Base-by-base conservation (phyloP, 2,797 vertebrate genomes). In the Thaleichthys pacificus region DNA sequence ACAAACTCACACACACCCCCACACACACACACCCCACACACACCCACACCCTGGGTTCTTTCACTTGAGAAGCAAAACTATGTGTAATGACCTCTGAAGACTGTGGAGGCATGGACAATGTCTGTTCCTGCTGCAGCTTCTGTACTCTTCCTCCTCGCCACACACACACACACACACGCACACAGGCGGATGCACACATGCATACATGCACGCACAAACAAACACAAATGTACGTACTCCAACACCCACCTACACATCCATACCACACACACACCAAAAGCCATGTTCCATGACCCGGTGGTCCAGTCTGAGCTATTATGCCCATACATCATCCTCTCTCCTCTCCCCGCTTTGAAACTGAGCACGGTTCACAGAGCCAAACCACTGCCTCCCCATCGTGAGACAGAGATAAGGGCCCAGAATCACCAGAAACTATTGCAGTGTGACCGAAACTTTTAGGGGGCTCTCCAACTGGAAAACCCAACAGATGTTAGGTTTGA, bases 271-370 rank as follows among this genome's bases (percentile, higher is more conserved):
- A 80, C 82, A 86, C 81, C 42, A 80, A 85, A 89, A 35, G 81
- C 75, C 72, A 66, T 80, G 77, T 76, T 80, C 78, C 56, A 51
- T 90, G 87, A 84, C 88, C 83, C 42, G 88, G 86, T 91, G 91
- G 90, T 91, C 90, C 80, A 64, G 75, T 77, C 84, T 71, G 83
- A 86, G 81, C 49, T 51, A 56, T 64, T n/a, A 72, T 51, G 71
- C 73, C 77, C 67, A 85, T 92, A 91, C 88, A 93, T 93, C 92
- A 92, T 86, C 76, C 47, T 84, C 73, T 81, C 88, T 89, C 82
- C 82, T 88, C 80, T 85, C 62, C 76, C 70, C 19, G 81, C 92
- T 93, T 92, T 92, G 91, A 92, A n/a, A 92, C 86, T 87, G 77
- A 89, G 58, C 85, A 82, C 51, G 87, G 92, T 89, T 92, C 89